Base-by-base conservation (phyloP, 2,888 invertebrate genomes). In the Laothoe populi region DNA sequence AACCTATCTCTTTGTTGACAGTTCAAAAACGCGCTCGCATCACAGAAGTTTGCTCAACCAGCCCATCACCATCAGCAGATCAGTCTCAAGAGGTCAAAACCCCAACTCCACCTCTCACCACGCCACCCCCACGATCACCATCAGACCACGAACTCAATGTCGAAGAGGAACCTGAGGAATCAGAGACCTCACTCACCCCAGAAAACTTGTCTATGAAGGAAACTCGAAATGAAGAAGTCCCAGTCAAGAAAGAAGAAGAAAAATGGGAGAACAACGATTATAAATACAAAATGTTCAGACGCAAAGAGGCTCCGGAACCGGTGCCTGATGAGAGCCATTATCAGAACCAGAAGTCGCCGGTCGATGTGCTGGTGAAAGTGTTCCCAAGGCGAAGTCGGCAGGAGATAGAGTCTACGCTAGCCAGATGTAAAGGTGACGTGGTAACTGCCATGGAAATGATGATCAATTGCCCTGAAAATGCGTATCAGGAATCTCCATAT, bases 361-460 rank as follows among this genome's bases (percentile, higher is more conserved):
- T 98, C 0, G 98, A 98, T 82, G 97, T 98, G 0, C 93, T 99
- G 10, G 94, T 97, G 72, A 95, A 98, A 72, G 97, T 98, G 0
- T 99, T 99, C 82, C 98, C 98, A 0, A 95, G 96, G 72, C 95
- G 97, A 73, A 95, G 98, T 72, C 94, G 98, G 57, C 95, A 95
- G 58, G 97, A 98, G 77, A 96, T 99, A 1, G 98, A 98, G 83
- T 94, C 96, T 3, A 94, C 97, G 49, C 92, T 99, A 21, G 96
- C 97, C 70, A 94, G 96, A 65, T 97, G 96, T 84, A 95, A 96
- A 84, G 98, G 98, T 0, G 98, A 99, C 82, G 96, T 98, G 0
- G 95, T 98, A 0, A 96, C 97, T 72, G 98, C 98, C 0, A 98
- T 99, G 95, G 98, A 99, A 81, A 95, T 97, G 80, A 95, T 99